Evolutionary conservation across 37 sponge, comb jelly and placozoan genomes (phyloP).

Genomic region (Crambe crambe): DNA sequence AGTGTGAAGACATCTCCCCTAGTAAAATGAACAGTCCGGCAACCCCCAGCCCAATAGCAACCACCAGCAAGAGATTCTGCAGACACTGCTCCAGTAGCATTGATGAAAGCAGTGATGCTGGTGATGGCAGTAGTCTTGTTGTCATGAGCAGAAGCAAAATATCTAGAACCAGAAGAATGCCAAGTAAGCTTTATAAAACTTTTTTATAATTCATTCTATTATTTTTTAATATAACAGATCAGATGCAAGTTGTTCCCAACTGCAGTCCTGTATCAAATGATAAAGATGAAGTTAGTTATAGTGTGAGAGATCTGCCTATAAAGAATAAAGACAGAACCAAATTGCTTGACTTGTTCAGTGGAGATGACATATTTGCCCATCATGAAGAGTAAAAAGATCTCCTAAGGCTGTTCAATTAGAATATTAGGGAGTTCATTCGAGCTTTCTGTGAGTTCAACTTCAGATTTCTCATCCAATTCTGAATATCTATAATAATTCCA

Average conservation of each 20-base stretch:
- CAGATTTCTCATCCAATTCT: neutral
- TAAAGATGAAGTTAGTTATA: neutral
- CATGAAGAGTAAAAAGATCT: conserved; percentile 20
- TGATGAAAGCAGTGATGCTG: neutral
- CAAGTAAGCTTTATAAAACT: neutral
- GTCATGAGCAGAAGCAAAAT: conserved; percentile 14
- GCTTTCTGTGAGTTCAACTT: neutral
- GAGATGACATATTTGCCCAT: conserved; percentile 60
- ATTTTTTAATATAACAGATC: neutral
- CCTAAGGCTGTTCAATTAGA: neutral
- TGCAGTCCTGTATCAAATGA: neutral
- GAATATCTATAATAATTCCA: conserved; percentile 17
- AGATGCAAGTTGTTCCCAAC: conserved; percentile 47
- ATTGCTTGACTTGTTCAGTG: conserved; percentile 52
- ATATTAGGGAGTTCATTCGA: conserved; percentile 7
- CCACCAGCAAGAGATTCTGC: conserved; percentile 21
- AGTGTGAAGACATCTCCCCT: neutral
- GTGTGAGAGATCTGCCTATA: conserved; percentile 11
- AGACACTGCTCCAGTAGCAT: neutral
- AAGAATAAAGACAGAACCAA: conserved; percentile 18
- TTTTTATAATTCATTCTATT: neutral
- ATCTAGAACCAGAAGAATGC: neutral
- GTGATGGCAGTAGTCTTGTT: neutral
- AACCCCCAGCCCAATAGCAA: conserved; percentile 13
- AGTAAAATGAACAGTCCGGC: neutral